Evolutionary conservation across 2,888 invertebrate genomes (phyloP), one percentile per base, ranked within the genome.

Genomic region (Drosophila suboccidentalis): DNA sequence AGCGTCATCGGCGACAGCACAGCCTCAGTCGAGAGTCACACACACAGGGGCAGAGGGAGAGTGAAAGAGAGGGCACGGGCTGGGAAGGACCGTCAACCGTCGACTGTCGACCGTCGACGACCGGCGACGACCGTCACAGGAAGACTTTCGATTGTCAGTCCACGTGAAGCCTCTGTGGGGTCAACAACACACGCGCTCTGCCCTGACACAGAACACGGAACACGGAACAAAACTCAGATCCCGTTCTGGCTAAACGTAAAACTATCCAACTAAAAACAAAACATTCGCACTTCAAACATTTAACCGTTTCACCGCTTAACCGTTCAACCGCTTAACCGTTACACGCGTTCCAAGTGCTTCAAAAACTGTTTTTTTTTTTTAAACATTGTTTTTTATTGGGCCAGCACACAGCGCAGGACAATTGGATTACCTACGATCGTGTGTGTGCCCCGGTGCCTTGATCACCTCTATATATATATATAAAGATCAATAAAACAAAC

Each of bases 131-230:
- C 82, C 80, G 89, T 82, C 88, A 81, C 80, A 86, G 90, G 82
- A 88, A 75, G 76, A 82, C 90, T 82, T 78, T 81, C 76, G 81
- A 87, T 85, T 86, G 87, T 91, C 92, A 92, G 92, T 92, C 90
- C 92, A 91, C 91, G 90, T 85, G 89, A 90, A 92, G 88, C 91
- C 91, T 90, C 90, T 91, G 92, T 91, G 91, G 92, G 91, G 92
- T 92, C 91, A 91, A 91, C 91, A 92, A 89, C 87, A 87, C 73
- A 84, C 85, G 81, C 82, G 83, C 82, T 82, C 81, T 75, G 76
- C 75, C 79, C 76, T 65, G 32, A 61, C 58, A 62, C 36, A 54
- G 26, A 62, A 22, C 6, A 32, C 32, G 10, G 29, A 29, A 60
- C 57, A 61, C 32, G 44, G 29, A 62, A 13, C 41, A 15, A n/a